Conservation (phyloP, 35 echinoderm and acorn worm species). For the Apostichopus parvimensis region DNA sequence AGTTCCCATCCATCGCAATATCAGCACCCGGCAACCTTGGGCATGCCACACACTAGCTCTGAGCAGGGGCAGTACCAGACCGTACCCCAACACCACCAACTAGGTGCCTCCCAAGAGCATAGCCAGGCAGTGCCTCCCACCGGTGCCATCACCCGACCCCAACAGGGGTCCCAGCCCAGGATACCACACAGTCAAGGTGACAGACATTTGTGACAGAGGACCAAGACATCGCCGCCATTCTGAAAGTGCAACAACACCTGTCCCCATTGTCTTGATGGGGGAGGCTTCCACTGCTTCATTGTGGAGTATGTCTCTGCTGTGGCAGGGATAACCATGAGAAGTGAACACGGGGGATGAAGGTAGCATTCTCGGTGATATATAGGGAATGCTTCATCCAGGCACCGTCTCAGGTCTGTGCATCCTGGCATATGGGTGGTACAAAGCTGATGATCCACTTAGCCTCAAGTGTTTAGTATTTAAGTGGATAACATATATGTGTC, state of each 20-base stretch:
- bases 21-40: constrained; percentile 14
- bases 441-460: too few relatives aligned
- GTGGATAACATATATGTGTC: too few relatives aligned
- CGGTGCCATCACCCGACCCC: constrained; percentile 18
- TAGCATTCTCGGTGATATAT: too few relatives aligned
- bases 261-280: neutral
- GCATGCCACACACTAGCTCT: constrained; percentile 39
- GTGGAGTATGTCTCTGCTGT: neutral
- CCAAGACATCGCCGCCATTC: neutral
- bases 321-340: neutral
- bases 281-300: neutral
- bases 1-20: constrained; percentile 36
- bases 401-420: too few relatives aligned
- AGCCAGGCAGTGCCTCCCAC: constrained; percentile 57
- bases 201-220: constrained; percentile 42
- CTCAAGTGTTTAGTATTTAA: too few relatives aligned
- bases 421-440: too few relatives aligned
- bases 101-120: constrained; percentile 52
- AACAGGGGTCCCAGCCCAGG: constrained; percentile 35
- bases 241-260: too few relatives aligned
- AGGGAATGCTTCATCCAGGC: too few relatives aligned
- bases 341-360: neutral
- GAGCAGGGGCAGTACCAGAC: constrained; percentile 52
- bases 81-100: constrained; percentile 16
- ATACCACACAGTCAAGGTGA: constrained; percentile 49